Base-by-base conservation (phyloP, 2,888 invertebrate species). In the Ditula angustiorana region DNA sequence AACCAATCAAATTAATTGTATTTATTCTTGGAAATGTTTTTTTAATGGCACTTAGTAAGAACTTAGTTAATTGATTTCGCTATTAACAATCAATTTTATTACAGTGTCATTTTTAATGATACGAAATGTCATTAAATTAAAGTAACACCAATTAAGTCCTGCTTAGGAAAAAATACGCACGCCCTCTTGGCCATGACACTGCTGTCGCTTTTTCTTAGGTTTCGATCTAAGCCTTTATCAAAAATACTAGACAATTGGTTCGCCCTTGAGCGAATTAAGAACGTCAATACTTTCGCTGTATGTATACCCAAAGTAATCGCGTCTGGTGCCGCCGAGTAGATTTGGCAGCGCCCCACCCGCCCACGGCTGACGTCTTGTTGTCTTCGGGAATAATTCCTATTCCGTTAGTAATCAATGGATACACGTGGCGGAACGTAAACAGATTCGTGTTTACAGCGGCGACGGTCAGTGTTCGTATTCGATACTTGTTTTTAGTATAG, bases 391-490 rank as follows among this genome's bases (percentile, higher is more conserved):
- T 30, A 21, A 62, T 62, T 44, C 46, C 26, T 55, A 11, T 8
- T 24, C 16, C 24, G 46, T 55, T 35, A 26, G 61, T 46, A 35
- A 55, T 46, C 24, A 13, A 33, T 21, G 41, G 33, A 5, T 19
- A 41, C 62, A 62, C 62, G 62, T 62, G 62, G 49, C n/a, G n/a
- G 23, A 3, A 46, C 16, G 61, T 57, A 62, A 50, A 62, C 62
- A 62, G n/a, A 26, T 13, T 35, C 13, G 46, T 61, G 53, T 61
- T 49, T 57, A 62, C 56, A 19, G 7, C 30, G 1, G 16, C 4
- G 2, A 5, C 11, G 10, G 16, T n/a, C 19, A 10, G 5, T 41
- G 10, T 41, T 41, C n/a, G n/a, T n/a, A n/a, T n/a, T n/a, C n/a
- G n/a, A n/a, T n/a, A n/a, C n/a, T n/a, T n/a, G n/a, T n/a, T n/a